Evolutionary conservation across 2,888 invertebrate genomes (phyloP).

Genomic region (Yponomeuta evonymella): DNA sequence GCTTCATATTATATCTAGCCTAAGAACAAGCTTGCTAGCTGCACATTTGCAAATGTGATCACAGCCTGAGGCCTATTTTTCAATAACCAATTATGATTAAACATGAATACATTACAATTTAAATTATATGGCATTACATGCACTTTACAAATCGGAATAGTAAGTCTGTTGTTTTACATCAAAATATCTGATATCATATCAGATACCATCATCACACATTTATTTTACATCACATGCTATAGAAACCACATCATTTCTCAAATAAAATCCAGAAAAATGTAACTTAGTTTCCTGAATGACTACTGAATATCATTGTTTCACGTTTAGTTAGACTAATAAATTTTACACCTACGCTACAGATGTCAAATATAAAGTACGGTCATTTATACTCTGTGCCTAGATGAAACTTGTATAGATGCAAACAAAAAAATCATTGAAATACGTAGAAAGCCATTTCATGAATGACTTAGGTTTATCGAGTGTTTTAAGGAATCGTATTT

Average conservation of each 20-base stretch:
- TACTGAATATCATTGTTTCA: neutral
- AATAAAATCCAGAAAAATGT: neutral
- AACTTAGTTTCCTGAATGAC: neutral
- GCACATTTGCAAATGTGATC: slow-evolving; percentile 5
- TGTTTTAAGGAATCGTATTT: too few species aligned
- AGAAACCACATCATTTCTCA: neutral
- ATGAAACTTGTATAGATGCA: too few species aligned
- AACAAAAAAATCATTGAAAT: too few species aligned
- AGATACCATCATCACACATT: neutral
- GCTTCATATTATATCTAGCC: neutral
- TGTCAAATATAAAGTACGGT: too few species aligned
- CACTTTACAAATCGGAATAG: neutral
- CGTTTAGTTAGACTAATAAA: too few species aligned
- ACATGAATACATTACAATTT: neutral
- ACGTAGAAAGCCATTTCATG: too few species aligned
- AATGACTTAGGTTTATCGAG: too few species aligned
- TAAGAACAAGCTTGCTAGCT: neutral
- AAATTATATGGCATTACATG: slow-evolving; percentile 5
- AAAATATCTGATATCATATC: neutral
- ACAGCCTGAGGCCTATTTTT: neutral
- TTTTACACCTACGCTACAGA: too few species aligned
- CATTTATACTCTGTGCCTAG: too few species aligned
- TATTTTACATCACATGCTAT: neutral
- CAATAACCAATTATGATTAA: neutral
- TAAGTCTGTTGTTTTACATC: neutral